These are phyloP conservation scores for Loriculus beryllinus DNA, from an alignment of 2,797 vertebrate genomes.

Conservation along the genomic window DNA sequence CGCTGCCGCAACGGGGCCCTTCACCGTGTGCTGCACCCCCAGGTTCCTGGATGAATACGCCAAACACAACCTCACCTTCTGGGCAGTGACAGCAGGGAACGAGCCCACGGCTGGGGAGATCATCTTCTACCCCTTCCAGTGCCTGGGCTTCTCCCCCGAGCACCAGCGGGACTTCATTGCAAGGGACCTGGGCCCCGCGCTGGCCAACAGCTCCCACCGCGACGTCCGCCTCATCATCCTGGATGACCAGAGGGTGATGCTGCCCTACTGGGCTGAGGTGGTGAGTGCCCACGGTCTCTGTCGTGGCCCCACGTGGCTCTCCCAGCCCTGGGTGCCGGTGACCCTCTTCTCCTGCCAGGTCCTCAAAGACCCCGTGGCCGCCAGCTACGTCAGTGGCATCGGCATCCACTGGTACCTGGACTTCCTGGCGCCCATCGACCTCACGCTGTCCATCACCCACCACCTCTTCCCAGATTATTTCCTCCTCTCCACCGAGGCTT, in stretches of 20 bases:
- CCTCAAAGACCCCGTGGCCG: conserved; percentile 81
- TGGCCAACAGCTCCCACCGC: conserved; percentile 81
- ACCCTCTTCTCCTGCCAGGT: conserved; percentile 74
- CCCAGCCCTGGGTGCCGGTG: background rate
- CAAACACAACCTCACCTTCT: conserved; percentile 89
- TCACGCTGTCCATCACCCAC: conserved; percentile 85
- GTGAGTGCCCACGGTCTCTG: conserved; percentile 72
- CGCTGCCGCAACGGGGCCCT: rapidly evolving
- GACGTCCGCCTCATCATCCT: conserved; percentile 83
- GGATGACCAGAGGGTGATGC: conserved; percentile 88
- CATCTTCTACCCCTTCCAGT: conserved; percentile 91
- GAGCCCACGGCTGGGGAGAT: conserved; percentile 88
- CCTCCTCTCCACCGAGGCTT: conserved; percentile 92
- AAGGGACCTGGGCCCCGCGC: conserved; percentile 85
- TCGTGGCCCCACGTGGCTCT: rapidly evolving
- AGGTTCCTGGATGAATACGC: conserved; percentile 94
- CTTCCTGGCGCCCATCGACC: conserved; percentile 77
- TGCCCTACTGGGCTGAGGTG: conserved; percentile 93
- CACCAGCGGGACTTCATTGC: conserved; percentile 93
- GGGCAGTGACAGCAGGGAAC: conserved; percentile 91
- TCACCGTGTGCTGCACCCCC: background rate
- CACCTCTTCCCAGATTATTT: conserved; percentile 88
- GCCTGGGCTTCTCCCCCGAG: conserved; percentile 90
- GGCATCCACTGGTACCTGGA: conserved; percentile 95
- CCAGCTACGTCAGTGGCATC: conserved; percentile 86